Conservation (phyloP, 2,888 invertebrate genomes). For the Aquatica leii region DNA sequence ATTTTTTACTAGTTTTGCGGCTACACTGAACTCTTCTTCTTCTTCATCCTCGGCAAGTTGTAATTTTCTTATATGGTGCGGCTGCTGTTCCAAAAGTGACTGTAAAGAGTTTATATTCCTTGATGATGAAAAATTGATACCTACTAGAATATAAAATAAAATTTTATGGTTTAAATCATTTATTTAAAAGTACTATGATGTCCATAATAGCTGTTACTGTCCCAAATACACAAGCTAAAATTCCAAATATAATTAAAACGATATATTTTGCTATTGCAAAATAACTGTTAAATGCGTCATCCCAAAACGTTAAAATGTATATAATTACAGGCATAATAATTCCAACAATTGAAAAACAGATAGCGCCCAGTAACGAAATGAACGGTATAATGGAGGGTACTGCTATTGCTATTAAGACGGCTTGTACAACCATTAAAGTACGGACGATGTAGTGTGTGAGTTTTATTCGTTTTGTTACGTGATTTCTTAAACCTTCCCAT, state of each 20-base stretch:
- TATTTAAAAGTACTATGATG: neutral
- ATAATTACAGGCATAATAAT: constrained; percentile 87
- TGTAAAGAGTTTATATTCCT: no score
- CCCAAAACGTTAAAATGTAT: constrained; percentile 87
- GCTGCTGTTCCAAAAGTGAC: no score
- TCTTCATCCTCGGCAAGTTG: no score
- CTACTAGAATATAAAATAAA: no score
- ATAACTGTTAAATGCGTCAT: constrained; percentile 76
- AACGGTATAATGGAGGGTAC: constrained; percentile 90
- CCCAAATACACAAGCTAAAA: constrained; percentile 84
- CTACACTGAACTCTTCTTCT: no score
- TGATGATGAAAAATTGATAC: no score
- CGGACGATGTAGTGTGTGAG: constrained; percentile 79
- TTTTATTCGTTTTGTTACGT: constrained; percentile 70
- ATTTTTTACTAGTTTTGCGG: no score
- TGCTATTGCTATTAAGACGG: constrained; percentile 81
- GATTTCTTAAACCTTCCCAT: constrained; percentile 82
- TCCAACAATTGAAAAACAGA: constrained; percentile 91
- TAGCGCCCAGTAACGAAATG: constrained; percentile 91
- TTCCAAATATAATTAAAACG: constrained; percentile 76
- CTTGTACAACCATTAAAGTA: constrained; percentile 70
- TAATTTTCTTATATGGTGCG: no score
- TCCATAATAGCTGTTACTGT: constrained; percentile 68
- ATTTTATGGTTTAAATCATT: neutral
- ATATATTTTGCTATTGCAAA: constrained; percentile 83